Conservation (phyloP, 2,797 vertebrate species). For the Argya squamiceps region DNA sequence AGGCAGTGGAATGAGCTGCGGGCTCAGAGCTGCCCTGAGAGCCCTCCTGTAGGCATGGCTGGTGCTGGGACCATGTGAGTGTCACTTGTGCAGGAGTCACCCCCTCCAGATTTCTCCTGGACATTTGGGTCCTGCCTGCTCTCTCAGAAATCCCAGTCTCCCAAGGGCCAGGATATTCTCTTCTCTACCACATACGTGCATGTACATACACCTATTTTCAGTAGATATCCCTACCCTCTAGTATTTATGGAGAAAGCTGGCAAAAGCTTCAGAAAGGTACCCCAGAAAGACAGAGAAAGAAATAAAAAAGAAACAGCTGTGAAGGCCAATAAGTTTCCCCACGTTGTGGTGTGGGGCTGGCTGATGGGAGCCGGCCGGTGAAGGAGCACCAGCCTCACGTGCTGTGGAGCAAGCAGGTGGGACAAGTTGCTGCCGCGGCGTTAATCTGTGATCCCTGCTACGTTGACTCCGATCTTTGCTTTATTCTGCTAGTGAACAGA, state of each 20-base stretch:
- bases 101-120: neutral
- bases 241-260: neutral
- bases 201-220: neutral
- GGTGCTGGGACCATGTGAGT: neutral
- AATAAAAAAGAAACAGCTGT: neutral
- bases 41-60: neutral
- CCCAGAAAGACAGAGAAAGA: neutral
- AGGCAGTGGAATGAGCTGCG: neutral
- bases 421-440: fast-evolving
- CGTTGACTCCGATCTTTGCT: neutral
- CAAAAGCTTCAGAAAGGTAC: neutral
- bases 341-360: fast-evolving
- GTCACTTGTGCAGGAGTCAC: neutral
- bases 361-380: fast-evolving
- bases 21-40: neutral
- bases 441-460: neutral
- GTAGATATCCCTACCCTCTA: neutral
- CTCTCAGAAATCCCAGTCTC: neutral
- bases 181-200: fast-evolving
- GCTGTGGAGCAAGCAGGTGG: neutral
- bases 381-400: neutral
- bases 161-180: too few species aligned
- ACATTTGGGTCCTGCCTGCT: neutral
- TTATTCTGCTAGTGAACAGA: neutral
- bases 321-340: neutral